Evolutionary conservation across 2,888 invertebrate genomes (phyloP).

Genomic region (Galerucella nymphaeae): DNA sequence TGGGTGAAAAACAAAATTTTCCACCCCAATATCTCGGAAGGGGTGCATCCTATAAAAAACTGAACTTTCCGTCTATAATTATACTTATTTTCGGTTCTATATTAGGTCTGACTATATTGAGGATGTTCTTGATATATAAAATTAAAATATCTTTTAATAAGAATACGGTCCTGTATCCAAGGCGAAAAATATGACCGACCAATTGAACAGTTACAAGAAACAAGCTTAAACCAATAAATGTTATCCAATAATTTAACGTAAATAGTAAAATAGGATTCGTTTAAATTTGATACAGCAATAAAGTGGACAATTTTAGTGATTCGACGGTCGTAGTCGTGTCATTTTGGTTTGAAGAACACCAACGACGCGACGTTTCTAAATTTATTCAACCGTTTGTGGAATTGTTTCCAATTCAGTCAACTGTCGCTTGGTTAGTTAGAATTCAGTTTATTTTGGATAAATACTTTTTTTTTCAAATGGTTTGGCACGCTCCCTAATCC

Average conservation of each 20-base stretch:
- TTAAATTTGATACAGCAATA: conserved; percentile 42
- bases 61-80: too few relatives aligned
- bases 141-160: background rate
- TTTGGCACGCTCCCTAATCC: background rate
- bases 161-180: background rate
- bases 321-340: background rate
- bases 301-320: conserved; percentile 36
- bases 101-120: too few relatives aligned
- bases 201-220: conserved; percentile 21
- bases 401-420: conserved; percentile 39
- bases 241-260: conserved; percentile 25
- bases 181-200: conserved; percentile 10
- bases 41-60: too few relatives aligned
- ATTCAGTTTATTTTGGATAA: conserved; percentile 15
- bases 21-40: too few relatives aligned
- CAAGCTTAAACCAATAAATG: conserved; percentile 3
- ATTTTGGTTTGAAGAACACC: conserved; percentile 36
- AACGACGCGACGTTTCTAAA: conserved; percentile 38
- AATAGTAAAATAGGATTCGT: conserved; percentile 29
- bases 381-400: conserved; percentile 36
- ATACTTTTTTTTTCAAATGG: background rate
- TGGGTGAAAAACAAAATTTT: too few relatives aligned
- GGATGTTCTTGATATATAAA: too few relatives aligned
- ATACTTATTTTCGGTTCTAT: too few relatives aligned
- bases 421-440: conserved; percentile 31